Conservation (phyloP, 2,888 invertebrate genomes). For the Thera britannica region DNA sequence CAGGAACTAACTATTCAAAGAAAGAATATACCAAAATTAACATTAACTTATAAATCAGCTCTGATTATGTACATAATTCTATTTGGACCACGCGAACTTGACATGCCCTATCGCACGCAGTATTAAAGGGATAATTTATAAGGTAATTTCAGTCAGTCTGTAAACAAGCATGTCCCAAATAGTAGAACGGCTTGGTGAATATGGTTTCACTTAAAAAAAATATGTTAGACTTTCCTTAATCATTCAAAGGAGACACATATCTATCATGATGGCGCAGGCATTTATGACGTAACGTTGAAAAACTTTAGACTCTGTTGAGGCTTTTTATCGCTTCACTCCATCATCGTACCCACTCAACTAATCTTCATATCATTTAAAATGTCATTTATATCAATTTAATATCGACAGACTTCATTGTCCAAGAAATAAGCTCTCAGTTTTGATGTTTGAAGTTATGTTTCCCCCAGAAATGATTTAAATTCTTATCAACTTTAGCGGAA, state of each 20-base stretch:
- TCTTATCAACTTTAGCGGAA: background rate
- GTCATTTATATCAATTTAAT: background rate
- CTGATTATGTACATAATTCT: conserved; percentile 36
- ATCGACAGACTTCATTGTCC: background rate
- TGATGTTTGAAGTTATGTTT: too few relatives aligned
- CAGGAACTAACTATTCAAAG: too few relatives aligned
- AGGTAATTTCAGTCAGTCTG: conserved; percentile 37
- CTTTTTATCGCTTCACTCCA: background rate
- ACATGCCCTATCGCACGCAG: conserved; percentile 19
- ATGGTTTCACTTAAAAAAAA: background rate
- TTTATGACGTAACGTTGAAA: conserved; percentile 2
- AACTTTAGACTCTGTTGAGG: conserved; percentile 4
- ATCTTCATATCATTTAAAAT: background rate
- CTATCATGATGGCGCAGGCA: conserved; percentile 5
- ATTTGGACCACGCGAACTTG: conserved; percentile 35
- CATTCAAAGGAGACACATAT: background rate
- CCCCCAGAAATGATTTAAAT: too few relatives aligned
- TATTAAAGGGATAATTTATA: conserved; percentile 44
- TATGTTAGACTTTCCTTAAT: background rate
- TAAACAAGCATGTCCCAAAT: conserved; percentile 44
- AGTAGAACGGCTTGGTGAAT: background rate
- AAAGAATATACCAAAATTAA: conserved; percentile 15
- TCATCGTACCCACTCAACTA: background rate
- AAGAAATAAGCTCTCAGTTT: too few relatives aligned
- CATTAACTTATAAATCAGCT: conserved; percentile 20